Conservation (phyloP, 2,797 vertebrate genomes). For the Pangasius mekongensis region DNA sequence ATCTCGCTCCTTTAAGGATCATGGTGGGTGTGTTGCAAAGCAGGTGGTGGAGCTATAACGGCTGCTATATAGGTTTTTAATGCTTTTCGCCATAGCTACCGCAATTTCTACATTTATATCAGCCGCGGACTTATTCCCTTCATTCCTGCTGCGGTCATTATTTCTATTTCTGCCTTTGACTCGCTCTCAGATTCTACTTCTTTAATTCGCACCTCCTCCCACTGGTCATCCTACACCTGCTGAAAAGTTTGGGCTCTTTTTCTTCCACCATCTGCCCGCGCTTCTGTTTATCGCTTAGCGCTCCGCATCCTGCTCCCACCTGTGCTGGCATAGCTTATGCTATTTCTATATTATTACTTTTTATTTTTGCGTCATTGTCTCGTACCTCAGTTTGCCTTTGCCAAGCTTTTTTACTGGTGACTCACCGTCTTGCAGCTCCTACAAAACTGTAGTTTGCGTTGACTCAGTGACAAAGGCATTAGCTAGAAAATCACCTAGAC, state of each 20-base stretch:
- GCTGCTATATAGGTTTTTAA: not conserved
- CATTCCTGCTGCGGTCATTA: not conserved
- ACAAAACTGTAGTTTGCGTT: slow-evolving; percentile 32
- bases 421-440: slow-evolving; percentile 24
- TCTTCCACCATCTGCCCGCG: slow-evolving; percentile 23
- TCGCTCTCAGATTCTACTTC: not conserved
- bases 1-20: slow-evolving; percentile 1
- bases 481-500: slow-evolving; percentile 22
- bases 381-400: slow-evolving; percentile 7
- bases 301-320: slow-evolving; percentile 18
- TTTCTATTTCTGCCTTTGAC: not conserved
- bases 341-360: not conserved
- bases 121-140: not conserved
- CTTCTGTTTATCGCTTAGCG: slow-evolving; percentile 17
- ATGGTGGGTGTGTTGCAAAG: not conserved
- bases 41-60: slow-evolving; percentile 8
- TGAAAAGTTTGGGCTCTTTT: slow-evolving; percentile 16
- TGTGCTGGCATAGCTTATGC: not conserved
- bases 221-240: slow-evolving; percentile 31
- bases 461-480: slow-evolving; percentile 36
- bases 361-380: slow-evolving; percentile 10
- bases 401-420: slow-evolving; percentile 10
- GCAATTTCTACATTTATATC: not conserved
- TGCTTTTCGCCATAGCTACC: not conserved
- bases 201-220: slow-evolving; percentile 20